Evolutionary conservation across 2,113 vertebrate genomes (phyloP).

Genomic region (Amphiprion ocellaris): DNA sequence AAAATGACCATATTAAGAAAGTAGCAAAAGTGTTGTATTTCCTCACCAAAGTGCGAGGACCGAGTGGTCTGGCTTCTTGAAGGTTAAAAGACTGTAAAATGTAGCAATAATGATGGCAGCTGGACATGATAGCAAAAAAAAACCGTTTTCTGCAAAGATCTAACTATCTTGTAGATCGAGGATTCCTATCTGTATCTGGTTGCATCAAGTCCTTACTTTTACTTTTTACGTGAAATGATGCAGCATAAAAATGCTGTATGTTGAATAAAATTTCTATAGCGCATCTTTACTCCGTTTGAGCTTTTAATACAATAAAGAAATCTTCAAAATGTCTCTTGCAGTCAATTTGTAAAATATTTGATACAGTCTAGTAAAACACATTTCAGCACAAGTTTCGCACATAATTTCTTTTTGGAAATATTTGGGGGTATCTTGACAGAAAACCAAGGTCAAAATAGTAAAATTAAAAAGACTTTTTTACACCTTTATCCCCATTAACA

Average conservation of each 20-base stretch:
- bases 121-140: neutral
- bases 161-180: neutral
- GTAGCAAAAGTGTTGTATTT: slow-evolving; percentile 17
- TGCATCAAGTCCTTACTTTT: neutral
- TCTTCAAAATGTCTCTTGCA: slow-evolving; percentile 13
- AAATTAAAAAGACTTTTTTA: slow-evolving; percentile 11
- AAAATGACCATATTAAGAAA: slow-evolving; percentile 3
- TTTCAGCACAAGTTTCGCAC: slow-evolving; percentile 9
- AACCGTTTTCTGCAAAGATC: neutral
- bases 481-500: neutral
- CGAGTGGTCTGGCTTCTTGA: neutral
- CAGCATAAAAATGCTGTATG: slow-evolving; percentile 11
- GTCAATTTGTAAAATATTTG: slow-evolving; percentile 11
- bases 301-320: slow-evolving; percentile 14
- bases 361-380: slow-evolving; percentile 7
- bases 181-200: neutral
- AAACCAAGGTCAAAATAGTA: neutral
- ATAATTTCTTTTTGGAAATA: neutral
- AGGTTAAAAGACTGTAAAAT: neutral
- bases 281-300: neutral
- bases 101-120: neutral
- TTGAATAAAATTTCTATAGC: neutral
- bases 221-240: neutral
- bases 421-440: neutral
- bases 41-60: neutral